phyloP scores from a whole-genome alignment of 2,888 invertebrate genomes.

The Phytoseiulus persimilis region DNA sequence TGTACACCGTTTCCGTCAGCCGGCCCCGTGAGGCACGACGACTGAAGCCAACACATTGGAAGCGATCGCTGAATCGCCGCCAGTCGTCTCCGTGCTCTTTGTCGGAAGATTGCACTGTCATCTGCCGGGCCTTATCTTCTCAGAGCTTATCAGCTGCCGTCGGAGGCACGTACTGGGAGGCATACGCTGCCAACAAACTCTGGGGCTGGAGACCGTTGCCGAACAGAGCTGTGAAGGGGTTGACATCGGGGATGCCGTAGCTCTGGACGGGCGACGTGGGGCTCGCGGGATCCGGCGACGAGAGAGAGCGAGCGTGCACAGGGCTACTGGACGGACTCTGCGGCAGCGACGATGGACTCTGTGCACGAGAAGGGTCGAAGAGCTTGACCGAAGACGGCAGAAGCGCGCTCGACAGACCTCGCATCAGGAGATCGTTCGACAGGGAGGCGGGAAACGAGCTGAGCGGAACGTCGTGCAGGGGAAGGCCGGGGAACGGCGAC shows the following conservation, averaged over 20 bases:
- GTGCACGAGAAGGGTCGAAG: neutral
- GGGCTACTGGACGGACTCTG: constrained; percentile 32
- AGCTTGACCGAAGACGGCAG: constrained; percentile 8
- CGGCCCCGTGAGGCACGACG: too few relatives aligned
- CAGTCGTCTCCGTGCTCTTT: neutral
- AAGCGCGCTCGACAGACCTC: neutral
- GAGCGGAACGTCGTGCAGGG: constrained; percentile 14
- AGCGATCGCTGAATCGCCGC: neutral
- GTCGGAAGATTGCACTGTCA: neutral
- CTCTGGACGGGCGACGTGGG: constrained; percentile 24
- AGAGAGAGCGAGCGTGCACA: neutral
- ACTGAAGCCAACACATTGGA: too few relatives aligned
- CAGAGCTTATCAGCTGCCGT: constrained; percentile 10
- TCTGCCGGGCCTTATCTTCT: neutral
- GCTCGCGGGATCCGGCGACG: neutral
- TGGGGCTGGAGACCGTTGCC: constrained; percentile 11
- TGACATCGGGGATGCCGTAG: neutral
- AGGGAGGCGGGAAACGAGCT: neutral
- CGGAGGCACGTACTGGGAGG: constrained; percentile 13
- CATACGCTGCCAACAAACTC: constrained; percentile 26
- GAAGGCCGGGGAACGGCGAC: neutral
- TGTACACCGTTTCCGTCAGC: neutral
- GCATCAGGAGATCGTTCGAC: constrained; percentile 10
- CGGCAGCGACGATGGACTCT: constrained; percentile 18
- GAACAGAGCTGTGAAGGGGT: constrained; percentile 10